Evolutionary conservation across 2,797 vertebrate species (phyloP).

Genomic region (Micrastur ruficollis): DNA sequence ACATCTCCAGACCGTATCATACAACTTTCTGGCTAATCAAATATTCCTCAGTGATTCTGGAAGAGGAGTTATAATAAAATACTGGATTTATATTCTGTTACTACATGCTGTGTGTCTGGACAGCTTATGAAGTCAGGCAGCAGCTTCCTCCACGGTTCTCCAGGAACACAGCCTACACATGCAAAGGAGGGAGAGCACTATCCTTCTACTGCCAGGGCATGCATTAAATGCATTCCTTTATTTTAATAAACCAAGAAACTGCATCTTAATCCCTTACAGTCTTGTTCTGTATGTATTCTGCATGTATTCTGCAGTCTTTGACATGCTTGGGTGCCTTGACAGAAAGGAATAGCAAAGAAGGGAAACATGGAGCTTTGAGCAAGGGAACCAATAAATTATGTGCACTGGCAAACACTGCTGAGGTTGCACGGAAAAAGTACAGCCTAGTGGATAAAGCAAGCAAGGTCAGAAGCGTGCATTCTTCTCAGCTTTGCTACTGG

Average conservation of each 20-base stretch:
- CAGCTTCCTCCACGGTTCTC: not conserved
- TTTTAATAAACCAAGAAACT: not conserved
- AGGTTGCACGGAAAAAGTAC: not conserved
- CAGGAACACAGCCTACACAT: not conserved
- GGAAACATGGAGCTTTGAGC: not conserved
- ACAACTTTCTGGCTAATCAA: not conserved
- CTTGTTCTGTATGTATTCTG: too few relatives aligned
- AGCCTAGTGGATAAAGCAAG: not conserved
- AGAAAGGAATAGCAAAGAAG: not conserved
- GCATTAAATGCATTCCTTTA: not conserved
- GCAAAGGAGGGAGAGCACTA: not conserved
- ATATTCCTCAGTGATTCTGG: not conserved
- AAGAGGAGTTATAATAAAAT: not conserved
- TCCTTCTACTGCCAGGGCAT: not conserved
- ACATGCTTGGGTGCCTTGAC: not conserved
- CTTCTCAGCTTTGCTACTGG: not conserved
- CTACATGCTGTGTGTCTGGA: accelerated
- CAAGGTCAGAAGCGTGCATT: not conserved
- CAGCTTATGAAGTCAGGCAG: not conserved
- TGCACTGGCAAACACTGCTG: not conserved
- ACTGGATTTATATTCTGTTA: not conserved
- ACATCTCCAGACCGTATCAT: not conserved
- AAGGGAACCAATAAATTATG: not conserved
- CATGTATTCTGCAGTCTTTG: not conserved
- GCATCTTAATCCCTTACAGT: not conserved